A percentile compares a stretch with the other conserved stretches of the same genome.
Evolutionary conservation across 2,113 vertebrate genomes (phyloP).

Genomic region (Lethenteron reissneri): DNA sequence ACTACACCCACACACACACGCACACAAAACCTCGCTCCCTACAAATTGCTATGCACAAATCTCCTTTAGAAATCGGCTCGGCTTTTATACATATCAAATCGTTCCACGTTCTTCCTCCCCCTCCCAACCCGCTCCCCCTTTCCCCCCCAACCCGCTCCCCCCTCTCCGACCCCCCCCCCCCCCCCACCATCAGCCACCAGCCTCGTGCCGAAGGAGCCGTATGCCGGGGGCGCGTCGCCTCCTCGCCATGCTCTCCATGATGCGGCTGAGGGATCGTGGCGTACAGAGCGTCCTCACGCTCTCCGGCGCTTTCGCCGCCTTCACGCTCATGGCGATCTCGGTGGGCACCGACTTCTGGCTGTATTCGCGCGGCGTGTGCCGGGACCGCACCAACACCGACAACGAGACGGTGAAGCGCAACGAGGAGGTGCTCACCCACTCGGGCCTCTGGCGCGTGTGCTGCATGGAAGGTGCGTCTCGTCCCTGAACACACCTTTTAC

Average conservation of each 20-base stretch:
- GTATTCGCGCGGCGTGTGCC: constrained; percentile 67
- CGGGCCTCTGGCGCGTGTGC: constrained; percentile 74
- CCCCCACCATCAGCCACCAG: too few relatives aligned
- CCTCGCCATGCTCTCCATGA: constrained; percentile 22
- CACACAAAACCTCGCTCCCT: too few relatives aligned
- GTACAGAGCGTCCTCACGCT: constrained; percentile 65
- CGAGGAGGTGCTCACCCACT: constrained; percentile 68
- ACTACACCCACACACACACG: too few relatives aligned
- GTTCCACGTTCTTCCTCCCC: too few relatives aligned
- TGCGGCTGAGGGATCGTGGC: constrained; percentile 79
- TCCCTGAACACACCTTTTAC: not conserved
- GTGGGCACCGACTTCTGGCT: constrained; percentile 91
- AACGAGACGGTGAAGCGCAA: constrained; percentile 40
- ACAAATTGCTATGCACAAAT: too few relatives aligned
- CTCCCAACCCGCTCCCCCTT: too few relatives aligned
- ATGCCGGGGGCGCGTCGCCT: constrained; percentile 13
- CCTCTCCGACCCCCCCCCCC: too few relatives aligned
- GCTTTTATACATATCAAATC: too few relatives aligned
- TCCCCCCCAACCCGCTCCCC: too few relatives aligned
- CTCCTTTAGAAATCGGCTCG: too few relatives aligned
- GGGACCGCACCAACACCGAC: constrained; percentile 59
- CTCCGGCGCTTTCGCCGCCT: constrained; percentile 62
- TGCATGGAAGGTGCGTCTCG: constrained; percentile 52
- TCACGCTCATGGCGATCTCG: constrained; percentile 83
- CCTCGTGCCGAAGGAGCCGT: constrained; percentile 7